Conservation (phyloP, 2,888 invertebrate genomes). For the Dione juno region DNA sequence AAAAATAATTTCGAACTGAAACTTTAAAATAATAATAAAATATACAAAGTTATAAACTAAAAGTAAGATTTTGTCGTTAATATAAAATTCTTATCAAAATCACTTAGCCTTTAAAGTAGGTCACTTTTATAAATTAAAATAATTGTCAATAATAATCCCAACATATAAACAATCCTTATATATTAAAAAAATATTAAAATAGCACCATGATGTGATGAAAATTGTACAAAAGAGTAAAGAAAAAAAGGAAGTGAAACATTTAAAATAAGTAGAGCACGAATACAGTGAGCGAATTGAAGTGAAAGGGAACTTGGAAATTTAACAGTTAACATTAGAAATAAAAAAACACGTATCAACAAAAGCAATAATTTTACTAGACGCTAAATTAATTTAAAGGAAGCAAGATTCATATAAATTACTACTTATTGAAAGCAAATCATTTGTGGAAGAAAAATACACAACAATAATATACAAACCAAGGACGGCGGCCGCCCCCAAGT, state of each 20-base stretch:
- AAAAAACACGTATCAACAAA: constrained; percentile 23
- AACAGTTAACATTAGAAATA: constrained; percentile 24
- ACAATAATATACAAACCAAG: constrained; percentile 67
- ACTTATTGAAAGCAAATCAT: constrained; percentile 46
- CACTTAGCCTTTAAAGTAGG: constrained; percentile 19
- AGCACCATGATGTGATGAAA: not conserved
- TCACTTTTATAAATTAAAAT: constrained; percentile 14
- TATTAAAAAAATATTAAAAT: not conserved
- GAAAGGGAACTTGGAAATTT: constrained; percentile 72
- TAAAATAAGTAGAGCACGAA: constrained; percentile 79
- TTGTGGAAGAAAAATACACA: constrained; percentile 54
- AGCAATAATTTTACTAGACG: not conserved
- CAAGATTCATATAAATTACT: constrained; percentile 10
- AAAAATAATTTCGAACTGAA: no score
- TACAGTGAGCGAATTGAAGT: constrained; percentile 79
- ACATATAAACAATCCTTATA: constrained; percentile 5
- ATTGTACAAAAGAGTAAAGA: constrained; percentile 35
- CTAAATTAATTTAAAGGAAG: not conserved
- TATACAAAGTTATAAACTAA: not conserved
- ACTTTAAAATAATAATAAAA: not conserved
- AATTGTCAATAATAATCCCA: constrained; percentile 12
- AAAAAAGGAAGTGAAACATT: constrained; percentile 32
- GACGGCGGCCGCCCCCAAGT: constrained; percentile 60
- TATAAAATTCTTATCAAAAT: constrained; percentile 5
- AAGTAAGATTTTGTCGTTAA: not conserved